phyloP scores from a whole-genome alignment of 2,888 invertebrate genomes.

The Minunthozetes semirufus region DNA sequence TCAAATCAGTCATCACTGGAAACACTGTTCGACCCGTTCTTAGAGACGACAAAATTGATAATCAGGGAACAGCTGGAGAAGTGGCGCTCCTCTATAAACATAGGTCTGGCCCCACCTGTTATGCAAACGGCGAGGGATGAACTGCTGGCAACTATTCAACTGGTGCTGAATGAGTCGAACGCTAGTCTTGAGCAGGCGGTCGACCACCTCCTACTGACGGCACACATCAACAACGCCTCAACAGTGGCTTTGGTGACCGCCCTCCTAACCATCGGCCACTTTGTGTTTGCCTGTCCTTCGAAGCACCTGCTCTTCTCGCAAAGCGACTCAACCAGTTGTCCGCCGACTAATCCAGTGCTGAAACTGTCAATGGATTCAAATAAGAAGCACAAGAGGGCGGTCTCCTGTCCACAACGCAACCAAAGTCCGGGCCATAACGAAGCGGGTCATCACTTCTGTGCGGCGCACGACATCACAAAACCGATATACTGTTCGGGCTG shows the following conservation, averaged over 20 bases:
- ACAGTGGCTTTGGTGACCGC: constrained; percentile 31
- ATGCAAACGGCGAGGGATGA: constrained; percentile 10
- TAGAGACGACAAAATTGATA: neutral
- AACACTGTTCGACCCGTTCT: constrained; percentile 32
- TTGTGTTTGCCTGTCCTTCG: constrained; percentile 8
- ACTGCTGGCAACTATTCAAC: constrained; percentile 24
- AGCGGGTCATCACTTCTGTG: constrained; percentile 21
- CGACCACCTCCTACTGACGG: neutral
- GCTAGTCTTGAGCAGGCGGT: constrained; percentile 8
- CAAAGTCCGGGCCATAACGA: constrained; percentile 6
- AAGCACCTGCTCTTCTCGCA: constrained; percentile 26
- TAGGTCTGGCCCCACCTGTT: neutral
- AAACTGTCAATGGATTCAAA: constrained; percentile 29
- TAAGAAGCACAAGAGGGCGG: constrained; percentile 33
- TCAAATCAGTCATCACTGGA: neutral
- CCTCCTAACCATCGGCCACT: constrained; percentile 32
- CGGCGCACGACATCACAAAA: constrained; percentile 7
- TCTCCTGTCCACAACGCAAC: neutral
- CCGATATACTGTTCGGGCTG: constrained; percentile 32
- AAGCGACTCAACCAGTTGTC: neutral
- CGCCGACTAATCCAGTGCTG: constrained; percentile 28
- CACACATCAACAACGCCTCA: constrained; percentile 3
- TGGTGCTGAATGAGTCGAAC: constrained; percentile 18
- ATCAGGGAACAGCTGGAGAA: constrained; percentile 11
- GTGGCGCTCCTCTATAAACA: neutral